A percentile compares a stretch with the other conserved stretches of the same genome.
Conservation (phyloP, 2,113 vertebrate species). For the Saimiri boliviensis region DNA sequence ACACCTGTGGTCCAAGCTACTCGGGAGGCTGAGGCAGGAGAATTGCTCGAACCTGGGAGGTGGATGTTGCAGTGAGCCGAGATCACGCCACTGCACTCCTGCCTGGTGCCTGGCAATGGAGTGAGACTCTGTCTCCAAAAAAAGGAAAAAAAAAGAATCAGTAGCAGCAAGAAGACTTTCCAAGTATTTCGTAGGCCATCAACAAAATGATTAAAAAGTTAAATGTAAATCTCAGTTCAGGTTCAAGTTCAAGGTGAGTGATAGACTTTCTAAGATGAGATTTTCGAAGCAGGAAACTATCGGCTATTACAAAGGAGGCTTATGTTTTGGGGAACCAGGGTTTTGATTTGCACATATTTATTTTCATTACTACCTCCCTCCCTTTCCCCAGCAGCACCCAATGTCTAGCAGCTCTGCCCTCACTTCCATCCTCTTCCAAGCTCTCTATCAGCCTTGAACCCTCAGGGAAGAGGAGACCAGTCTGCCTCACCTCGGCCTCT, state of each 20-base stretch:
- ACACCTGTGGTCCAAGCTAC: too few species aligned
- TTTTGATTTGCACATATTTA: background rate
- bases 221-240: background rate
- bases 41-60: too few species aligned
- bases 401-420: background rate
- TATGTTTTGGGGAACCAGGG: background rate
- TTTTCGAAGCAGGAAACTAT: background rate
- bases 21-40: too few species aligned
- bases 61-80: too few species aligned
- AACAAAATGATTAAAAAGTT: background rate
- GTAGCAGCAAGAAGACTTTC: background rate
- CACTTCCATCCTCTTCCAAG: background rate
- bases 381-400: background rate
- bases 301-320: background rate
- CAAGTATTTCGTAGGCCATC: rapidly evolving
- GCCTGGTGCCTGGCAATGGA: too few species aligned
- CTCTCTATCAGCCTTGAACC: background rate
- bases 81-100: too few species aligned
- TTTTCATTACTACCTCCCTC: background rate
- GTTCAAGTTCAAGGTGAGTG: background rate
- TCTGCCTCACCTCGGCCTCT: background rate
- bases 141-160: too few species aligned
- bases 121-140: too few species aligned
- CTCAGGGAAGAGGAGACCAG: background rate
- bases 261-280: rapidly evolving